phyloP scores from a whole-genome alignment of 1,140 invertebrate genomes.

The Chironomus tepperi region DNA sequence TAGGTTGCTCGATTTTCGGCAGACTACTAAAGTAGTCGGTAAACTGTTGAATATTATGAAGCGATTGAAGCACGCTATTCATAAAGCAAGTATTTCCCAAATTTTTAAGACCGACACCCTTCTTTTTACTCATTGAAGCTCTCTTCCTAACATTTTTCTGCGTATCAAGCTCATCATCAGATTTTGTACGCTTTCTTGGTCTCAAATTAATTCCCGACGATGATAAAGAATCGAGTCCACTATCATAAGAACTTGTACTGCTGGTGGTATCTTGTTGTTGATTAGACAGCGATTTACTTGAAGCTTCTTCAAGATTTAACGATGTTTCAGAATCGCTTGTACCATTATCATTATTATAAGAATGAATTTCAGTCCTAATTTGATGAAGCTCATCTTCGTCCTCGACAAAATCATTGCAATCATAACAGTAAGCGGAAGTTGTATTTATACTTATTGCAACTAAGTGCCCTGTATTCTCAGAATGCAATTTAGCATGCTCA shows the following conservation, averaged over 20 bases:
- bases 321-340: conserved; percentile 31
- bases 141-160: conserved; percentile 11
- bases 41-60: conserved; percentile 80
- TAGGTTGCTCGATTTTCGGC: conserved; percentile 56
- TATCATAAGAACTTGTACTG: conserved; percentile 32
- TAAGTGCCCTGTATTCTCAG: conserved; percentile 53
- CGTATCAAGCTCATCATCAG: conserved; percentile 42
- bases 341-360: conserved; percentile 32
- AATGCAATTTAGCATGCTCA: conserved; percentile 66
- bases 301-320: conserved; percentile 29
- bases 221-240: conserved; percentile 33
- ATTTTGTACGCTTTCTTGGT: conserved; percentile 49
- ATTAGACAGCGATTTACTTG: conserved; percentile 27
- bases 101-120: conserved; percentile 70
- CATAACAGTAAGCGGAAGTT: conserved; percentile 68
- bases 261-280: conserved; percentile 29
- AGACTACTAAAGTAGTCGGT: conserved; percentile 72
- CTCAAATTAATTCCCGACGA: conserved; percentile 28
- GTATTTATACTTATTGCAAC: conserved; percentile 69
- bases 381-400: conserved; percentile 60
- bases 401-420: conserved; percentile 70
- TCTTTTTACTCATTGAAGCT: conserved; percentile 44
- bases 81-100: conserved; percentile 85
- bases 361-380: conserved; percentile 43
- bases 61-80: conserved; percentile 77